Base-by-base conservation (phyloP, 1,140 invertebrate genomes). In the Cylas formicarius region DNA sequence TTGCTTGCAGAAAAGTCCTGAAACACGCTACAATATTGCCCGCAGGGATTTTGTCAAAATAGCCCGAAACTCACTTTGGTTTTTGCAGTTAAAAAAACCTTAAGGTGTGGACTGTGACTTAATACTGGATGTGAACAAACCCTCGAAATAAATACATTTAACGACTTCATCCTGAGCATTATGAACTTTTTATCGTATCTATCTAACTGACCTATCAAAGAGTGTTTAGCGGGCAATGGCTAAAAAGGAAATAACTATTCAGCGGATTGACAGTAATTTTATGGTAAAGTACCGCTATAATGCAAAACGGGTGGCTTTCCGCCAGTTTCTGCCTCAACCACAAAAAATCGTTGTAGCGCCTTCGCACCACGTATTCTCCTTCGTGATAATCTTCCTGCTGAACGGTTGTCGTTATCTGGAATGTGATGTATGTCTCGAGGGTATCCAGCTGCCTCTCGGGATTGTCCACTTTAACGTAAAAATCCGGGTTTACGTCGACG, bases 401-500 rank as follows among this genome's bases (percentile, higher is more conserved):
- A 62, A 80, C 79, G 61, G 74, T 80, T 1, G 81, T 81, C 10
- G 74, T 76, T 17, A 85, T 73, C 28, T 80, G 68, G 55, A 84
- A 86, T 24, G 81, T 82, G 31, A 86, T 81, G 53, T 78, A 86
- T 2, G 82, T 82, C 61, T 85, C 83, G 50, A 84, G 70, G 0
- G 81, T 80, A 50, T 81, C 80, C 11, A 81, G 70, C 65, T 84
- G 80, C 61, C 84, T 86, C 49, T 85, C 81, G n/a, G 83, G 82
- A 68, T 81, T 82, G 50, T 85, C 83, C 13, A 86, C 80, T 64
- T 76, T 71, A 0, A 84, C 72, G 60, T 78, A 74, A 8, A 85
- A 61, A 60, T 85, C 82, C 11, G 72, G 65, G 48, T 68, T 61
- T 42, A 69, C 67, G 48, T 75, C 73, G 24, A 68, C 51, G 53